Conservation (phyloP, 2,113 vertebrate genomes). For the Neoarius graeffei region DNA sequence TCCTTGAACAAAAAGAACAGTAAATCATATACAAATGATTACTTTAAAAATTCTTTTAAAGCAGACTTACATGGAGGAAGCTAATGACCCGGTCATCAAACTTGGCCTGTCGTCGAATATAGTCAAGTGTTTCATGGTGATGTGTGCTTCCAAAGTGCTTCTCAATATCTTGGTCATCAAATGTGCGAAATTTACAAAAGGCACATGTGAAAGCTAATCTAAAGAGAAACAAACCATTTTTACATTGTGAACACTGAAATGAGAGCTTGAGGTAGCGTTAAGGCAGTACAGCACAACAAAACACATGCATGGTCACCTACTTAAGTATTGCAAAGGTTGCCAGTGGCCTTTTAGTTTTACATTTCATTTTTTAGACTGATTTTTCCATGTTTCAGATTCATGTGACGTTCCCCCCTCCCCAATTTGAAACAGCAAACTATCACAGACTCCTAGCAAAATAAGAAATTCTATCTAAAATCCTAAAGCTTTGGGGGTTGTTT, state of each 20-base stretch:
- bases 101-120: slow-evolving; percentile 85
- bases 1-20: slow-evolving; percentile 67
- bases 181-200: slow-evolving; percentile 86
- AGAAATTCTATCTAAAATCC: not conserved
- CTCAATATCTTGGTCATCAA: slow-evolving; percentile 86
- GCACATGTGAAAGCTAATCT: slow-evolving; percentile 86
- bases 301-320: not conserved
- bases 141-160: slow-evolving; percentile 80
- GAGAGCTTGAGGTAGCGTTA: not conserved
- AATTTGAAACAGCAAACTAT: not conserved
- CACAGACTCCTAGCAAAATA: not conserved
- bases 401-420: too few species aligned
- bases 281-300: not conserved
- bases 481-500: not conserved
- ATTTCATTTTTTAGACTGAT: not conserved
- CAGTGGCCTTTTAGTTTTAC: not conserved
- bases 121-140: slow-evolving; percentile 82
- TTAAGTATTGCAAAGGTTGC: not conserved
- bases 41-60: not conserved
- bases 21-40: not conserved
- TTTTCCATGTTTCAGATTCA: not conserved
- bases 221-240: not conserved
- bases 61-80: slow-evolving; percentile 81
- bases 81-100: slow-evolving; percentile 86
- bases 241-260: not conserved